Evolutionary conservation across 2,797 vertebrate genomes (phyloP), one percentile per base, ranked within the genome.

Genomic region (Rhabdophis nuchalis): DNA sequence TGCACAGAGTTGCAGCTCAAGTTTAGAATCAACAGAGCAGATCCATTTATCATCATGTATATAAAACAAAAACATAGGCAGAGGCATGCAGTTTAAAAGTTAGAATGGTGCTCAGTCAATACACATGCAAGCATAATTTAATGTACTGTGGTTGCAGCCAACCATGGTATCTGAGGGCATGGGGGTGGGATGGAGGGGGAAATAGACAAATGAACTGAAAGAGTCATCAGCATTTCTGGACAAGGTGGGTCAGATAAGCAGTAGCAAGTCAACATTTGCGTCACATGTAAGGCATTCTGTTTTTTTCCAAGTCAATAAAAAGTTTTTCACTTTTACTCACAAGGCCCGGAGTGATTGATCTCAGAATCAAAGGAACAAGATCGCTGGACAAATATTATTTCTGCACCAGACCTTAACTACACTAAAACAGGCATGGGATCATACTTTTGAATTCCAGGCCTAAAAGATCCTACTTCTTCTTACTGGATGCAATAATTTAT

Each of bases 41-140:
- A 92, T 92, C 94, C 91, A 95, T 92, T 92, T 95, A 61, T 82
- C 95, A 90, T 46, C 94, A 96, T 95, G 92, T 90, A 94, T 92
- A 94, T 94, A 91, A 94, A 89, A 92, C 60, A 96, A 87, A 95
- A 72, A 96, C 95, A 25, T 77, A 96, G 94, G 97, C 89, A 96
- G 95, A 95, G 77, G 96, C 97, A 98, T 98, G 97, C 97, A 97
- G 57, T 93, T 97, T 85, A 82, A 94, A 97, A 96, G 96, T 95
- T 95, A 96, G 53, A 87, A 97, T 94, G 97, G 97, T 96, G 97
- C 96, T 96, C 95, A 95, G 96, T 97, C 96, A 96, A 96, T 97
- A 96, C 89, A 95, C 97, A 98, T 98, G 97, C 97, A 97, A 97
- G 97, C 97, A 94, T 95, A 96, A 97, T 97, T 96, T 95, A 97